Evolutionary conservation across 2,888 invertebrate genomes (phyloP).

Genomic region (Lymantria monacha): DNA sequence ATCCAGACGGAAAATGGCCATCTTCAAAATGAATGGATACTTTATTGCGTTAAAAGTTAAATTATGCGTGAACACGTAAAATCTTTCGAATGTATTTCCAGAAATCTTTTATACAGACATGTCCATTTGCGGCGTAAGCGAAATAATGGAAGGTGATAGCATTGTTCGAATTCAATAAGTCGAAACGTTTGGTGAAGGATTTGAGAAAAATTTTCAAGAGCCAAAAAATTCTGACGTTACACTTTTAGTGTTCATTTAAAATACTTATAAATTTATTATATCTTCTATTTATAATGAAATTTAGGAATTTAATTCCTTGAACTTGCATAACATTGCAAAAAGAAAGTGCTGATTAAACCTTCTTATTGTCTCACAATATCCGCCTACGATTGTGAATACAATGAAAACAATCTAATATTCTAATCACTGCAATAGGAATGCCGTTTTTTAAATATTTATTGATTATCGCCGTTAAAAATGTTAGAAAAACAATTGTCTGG

Average conservation of each 20-base stretch:
- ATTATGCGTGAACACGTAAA: constrained; percentile 72
- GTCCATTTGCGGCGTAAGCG: constrained; percentile 35
- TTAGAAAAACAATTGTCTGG: too few species aligned
- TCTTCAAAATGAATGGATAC: constrained; percentile 78
- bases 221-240: constrained; percentile 23
- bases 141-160: constrained; percentile 31
- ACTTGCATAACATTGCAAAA: too few species aligned
- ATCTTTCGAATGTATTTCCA: constrained; percentile 48
- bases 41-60: constrained; percentile 75
- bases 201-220: constrained; percentile 25
- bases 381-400: too few species aligned
- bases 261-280: constrained; percentile 4
- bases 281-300: too few species aligned
- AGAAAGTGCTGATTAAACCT: too few species aligned
- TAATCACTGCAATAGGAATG: too few species aligned
- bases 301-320: constrained; percentile 7
- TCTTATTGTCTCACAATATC: too few species aligned
- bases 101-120: constrained; percentile 42
- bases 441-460: too few species aligned
- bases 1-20: constrained; percentile 71
- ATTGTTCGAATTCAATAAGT: constrained; percentile 35
- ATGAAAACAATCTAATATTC: too few species aligned
- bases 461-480: too few species aligned
- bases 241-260: constrained; percentile 20
- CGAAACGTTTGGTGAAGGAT: constrained; percentile 29